A percentile compares a stretch with the other conserved stretches of the same genome.
Evolutionary conservation across 2,888 invertebrate species (phyloP).

Genomic region (Parnassius glacialis): DNA sequence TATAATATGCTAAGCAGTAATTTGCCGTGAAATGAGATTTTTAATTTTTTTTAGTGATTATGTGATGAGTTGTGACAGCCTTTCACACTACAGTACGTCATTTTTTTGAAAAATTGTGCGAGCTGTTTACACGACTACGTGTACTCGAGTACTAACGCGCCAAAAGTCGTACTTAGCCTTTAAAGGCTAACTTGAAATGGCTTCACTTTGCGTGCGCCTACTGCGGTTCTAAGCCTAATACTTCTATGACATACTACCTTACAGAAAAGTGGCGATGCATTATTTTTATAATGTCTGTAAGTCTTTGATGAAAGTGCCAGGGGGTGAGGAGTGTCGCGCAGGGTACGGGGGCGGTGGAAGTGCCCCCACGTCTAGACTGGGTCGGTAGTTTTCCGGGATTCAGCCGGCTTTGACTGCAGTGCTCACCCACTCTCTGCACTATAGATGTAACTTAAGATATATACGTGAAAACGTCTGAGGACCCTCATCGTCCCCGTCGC

Average conservation of each 20-base stretch:
- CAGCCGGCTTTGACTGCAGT: conserved; percentile 78
- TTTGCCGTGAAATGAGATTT: no score
- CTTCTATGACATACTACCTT: conserved; percentile 49
- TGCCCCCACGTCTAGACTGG: conserved; percentile 82
- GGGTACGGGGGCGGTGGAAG: conserved; percentile 56
- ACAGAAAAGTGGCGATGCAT: conserved; percentile 64
- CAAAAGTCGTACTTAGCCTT: no score
- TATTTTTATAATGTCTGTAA: conserved; percentile 75
- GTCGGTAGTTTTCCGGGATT: conserved; percentile 82
- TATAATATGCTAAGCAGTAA: no score
- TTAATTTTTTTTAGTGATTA: no score
- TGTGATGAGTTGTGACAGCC: no score
- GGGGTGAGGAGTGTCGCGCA: conserved; percentile 39
- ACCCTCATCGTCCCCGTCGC: conserved; percentile 73
- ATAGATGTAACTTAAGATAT: conserved; percentile 48
- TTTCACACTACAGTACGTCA: no score
- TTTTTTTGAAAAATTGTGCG: no score
- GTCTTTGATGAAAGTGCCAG: conserved; percentile 64
- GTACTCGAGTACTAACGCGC: no score
- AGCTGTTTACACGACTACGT: no score
- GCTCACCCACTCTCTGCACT: conserved; percentile 77
- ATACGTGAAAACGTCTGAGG: conserved; percentile 62
- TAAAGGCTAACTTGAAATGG: no score
- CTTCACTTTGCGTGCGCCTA: no score
- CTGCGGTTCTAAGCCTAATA: no score